Base-by-base conservation (phyloP, 2,113 vertebrate species). In the Hemiscyllium ocellatum region DNA sequence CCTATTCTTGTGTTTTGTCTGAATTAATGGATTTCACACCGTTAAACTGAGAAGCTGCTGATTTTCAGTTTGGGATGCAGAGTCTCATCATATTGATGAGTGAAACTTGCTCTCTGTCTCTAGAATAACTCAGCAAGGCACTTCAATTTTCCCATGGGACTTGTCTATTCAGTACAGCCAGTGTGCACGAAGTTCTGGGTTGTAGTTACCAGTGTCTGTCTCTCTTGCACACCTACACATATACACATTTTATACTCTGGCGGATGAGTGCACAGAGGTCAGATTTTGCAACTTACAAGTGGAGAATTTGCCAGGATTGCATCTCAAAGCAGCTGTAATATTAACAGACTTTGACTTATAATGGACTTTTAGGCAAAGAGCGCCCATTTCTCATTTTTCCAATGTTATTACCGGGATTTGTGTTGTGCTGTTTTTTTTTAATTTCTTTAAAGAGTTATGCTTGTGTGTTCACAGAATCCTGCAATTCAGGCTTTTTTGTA, bases 31-130 rank as follows among this genome's bases (percentile, higher is more conserved):
- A 97, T 97, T 98, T 97, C 96, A 97, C 96, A 96, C 96, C 96
- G 96, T 96, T 96, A 96, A 96, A 98, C 98, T 98, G 97, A 97
- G 97, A 98, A 98, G 97, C 98, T 98, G 98, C 98, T 98, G 98
- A 98, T 98, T 98, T 98, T 98, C 98, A 98, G 98, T 98, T 98
- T 98, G 98, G 98, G 98, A 99, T 97, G 98, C 97, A 98, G 98
- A 98, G 97, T 98, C 98, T 99, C 99, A 99, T 99, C 99, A 99
- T 99, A 99, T 99, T 99, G 99, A 99, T 99, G 99, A 99, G 98
- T 96, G 96, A 96, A 96, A 96, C 96, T 98, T 97, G 97, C 98
- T 98, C 97, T 97, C 97, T 97, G 97, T 98, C 98, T 98, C 98
- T 97, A 98, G 98, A 98, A 98, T 97, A 98, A 98, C 98, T 98